phyloP scores from a whole-genome alignment of 2,797 vertebrate species.

The Pangasius djambal region DNA sequence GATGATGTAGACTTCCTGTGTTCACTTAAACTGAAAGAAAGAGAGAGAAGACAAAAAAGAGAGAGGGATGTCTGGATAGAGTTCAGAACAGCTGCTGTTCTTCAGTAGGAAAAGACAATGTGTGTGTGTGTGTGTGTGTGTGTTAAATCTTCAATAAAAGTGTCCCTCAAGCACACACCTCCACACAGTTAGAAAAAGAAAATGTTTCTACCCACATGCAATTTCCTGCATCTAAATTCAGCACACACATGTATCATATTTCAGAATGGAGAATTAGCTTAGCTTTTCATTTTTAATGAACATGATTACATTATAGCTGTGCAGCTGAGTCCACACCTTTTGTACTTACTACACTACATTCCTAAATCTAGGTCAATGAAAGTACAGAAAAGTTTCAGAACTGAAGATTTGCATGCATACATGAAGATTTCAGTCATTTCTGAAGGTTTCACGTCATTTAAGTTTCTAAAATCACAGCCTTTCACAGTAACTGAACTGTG shows the following conservation, averaged over 20 bases:
- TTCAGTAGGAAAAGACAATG: slow-evolving; percentile 22
- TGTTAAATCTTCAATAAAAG: slow-evolving; percentile 21
- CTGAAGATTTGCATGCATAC: neutral
- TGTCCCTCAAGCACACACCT: slow-evolving; percentile 31
- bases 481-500: neutral
- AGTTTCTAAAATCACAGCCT: neutral
- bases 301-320: neutral
- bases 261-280: neutral
- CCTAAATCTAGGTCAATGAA: neutral
- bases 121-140: slow-evolving; percentile 36
- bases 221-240: slow-evolving; percentile 56
- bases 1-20: slow-evolving; percentile 25
- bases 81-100: slow-evolving; percentile 50
- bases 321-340: neutral
- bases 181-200: slow-evolving; percentile 35
- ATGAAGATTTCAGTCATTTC: neutral
- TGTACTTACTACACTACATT: neutral
- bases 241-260: neutral
- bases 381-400: neutral
- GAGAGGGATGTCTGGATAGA: slow-evolving; percentile 9
- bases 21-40: neutral
- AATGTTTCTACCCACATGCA: slow-evolving; percentile 57
- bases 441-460: neutral
- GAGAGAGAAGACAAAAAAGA: neutral
- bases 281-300: slow-evolving; percentile 4